Base-by-base conservation (phyloP, 2,113 vertebrate species). In the Rhynchomys soricoides region DNA sequence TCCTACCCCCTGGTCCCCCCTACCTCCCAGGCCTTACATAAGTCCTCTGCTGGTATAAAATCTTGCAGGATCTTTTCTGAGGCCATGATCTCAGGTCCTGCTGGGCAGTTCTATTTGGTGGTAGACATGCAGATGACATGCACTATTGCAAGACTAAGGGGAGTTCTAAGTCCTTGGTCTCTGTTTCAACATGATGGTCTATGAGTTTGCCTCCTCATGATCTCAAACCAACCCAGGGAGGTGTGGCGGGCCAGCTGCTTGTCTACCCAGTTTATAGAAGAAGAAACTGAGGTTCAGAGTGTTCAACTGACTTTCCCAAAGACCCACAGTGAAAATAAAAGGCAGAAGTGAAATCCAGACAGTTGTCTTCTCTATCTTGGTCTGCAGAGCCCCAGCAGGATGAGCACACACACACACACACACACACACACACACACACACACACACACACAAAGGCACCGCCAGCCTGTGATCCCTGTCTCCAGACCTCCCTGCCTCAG, bases 291-390 rank as follows among this genome's bases (percentile, higher is more conserved):
- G 64, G 86, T 78, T 95, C 95, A 82, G 70, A 83, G 57, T 37
- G 7, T 31, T 89, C 74, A 45, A 88, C 48, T 94, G 88, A 93
- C 70, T 93, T 90, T 40, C 70, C 93, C 88, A 34, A 93, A 96
- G 96, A 59, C 68, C 57, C 75, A 75, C 34, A 81, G 89, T 52
- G 21, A 89, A 75, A 77, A 37, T 52, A n/a, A 85, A 96, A 94
- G 87, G 52, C 91, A 93, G 96, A 94, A 92, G 62, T 83, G 79
- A 94, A 92, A 95, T 66, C 52, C 85, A 83, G 74, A 90, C 48
- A 57, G 77, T 2, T 5, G 29, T 86, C 75, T 57, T 81, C 24
- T 40, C 12, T 68, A 48, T 85, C 48, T 95, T 85, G 75, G 66
- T 70, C 52, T 43, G 77, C 13, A 22, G 11, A 34, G 6, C 9